phyloP scores from a whole-genome alignment of 2,797 vertebrate species.

The Varecia variegata region DNA sequence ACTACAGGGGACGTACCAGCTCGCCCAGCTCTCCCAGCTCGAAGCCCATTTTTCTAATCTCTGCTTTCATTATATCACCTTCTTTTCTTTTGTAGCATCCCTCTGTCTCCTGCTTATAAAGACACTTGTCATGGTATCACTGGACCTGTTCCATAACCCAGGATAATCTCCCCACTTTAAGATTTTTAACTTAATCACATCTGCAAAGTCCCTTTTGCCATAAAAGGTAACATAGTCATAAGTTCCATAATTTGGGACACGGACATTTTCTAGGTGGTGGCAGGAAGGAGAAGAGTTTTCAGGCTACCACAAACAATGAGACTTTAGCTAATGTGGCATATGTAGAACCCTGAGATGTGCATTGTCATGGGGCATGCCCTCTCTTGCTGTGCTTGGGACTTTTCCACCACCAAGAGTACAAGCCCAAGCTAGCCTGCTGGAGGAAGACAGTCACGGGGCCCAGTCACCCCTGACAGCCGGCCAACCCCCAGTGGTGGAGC shows the following conservation, averaged over 20 bases:
- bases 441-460: rapidly evolving
- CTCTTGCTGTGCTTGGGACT: not conserved
- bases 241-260: not conserved
- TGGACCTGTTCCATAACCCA: not conserved
- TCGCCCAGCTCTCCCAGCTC: not conserved
- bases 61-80: not conserved
- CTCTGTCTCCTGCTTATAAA: not conserved
- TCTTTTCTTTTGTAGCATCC: not conserved
- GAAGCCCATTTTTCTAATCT: not conserved
- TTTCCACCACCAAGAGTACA: not conserved
- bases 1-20: not conserved
- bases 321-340: not conserved
- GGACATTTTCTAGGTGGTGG: not conserved
- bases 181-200: not conserved
- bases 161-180: not conserved
- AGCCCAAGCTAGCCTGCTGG: not conserved
- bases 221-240: not conserved
- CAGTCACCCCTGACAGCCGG: not conserved
- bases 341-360: not conserved
- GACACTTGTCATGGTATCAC: rapidly evolving
- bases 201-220: not conserved
- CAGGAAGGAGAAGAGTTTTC: rapidly evolving
- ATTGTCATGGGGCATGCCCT: not conserved
- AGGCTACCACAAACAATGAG: not conserved
- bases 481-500: not conserved